Evolutionary conservation across 2,888 invertebrate genomes (phyloP).

Genomic region (Agelastica alni): DNA sequence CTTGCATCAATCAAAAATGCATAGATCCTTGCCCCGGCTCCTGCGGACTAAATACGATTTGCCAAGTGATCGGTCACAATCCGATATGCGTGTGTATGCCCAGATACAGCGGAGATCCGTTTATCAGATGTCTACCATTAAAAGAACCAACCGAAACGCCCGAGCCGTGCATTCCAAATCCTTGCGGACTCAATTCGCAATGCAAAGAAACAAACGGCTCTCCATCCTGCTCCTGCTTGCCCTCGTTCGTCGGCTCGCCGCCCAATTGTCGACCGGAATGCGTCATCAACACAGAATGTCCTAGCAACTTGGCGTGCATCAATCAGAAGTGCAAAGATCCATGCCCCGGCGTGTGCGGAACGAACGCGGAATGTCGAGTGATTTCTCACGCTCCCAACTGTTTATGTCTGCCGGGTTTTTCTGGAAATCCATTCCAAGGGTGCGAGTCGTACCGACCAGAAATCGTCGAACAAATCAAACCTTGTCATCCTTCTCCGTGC

Average conservation of each 20-base stretch:
- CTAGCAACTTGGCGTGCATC: conserved; percentile 71
- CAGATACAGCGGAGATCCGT: conserved; percentile 71
- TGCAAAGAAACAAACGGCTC: conserved; percentile 67
- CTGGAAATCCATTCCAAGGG: conserved; percentile 64
- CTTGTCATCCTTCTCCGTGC: conserved; percentile 68
- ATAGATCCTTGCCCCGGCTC: conserved; percentile 77
- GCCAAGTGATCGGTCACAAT: conserved; percentile 74
- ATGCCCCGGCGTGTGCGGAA: conserved; percentile 62
- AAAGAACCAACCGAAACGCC: conserved; percentile 37
- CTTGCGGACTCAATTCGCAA: conserved; percentile 68
- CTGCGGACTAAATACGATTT: conserved; percentile 72
- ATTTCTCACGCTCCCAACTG: conserved; percentile 65
- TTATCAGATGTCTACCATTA: conserved; percentile 61
- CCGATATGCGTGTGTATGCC: conserved; percentile 73
- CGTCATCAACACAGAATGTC: conserved; percentile 72
- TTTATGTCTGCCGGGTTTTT: conserved; percentile 60
- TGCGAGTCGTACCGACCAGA: conserved; percentile 46
- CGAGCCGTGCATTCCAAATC: conserved; percentile 63
- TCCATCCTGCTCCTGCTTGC: conserved; percentile 72
- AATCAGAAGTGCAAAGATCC: conserved; percentile 77
- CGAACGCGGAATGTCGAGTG: conserved; percentile 62
- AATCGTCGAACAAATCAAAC: conserved; percentile 49
- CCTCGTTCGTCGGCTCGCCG: conserved; percentile 73
- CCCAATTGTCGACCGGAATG: conserved; percentile 80
- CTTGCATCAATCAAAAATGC: conserved; percentile 76